phyloP scores from a whole-genome alignment of 2,797 vertebrate species.

The Sardinella longiceps region DNA sequence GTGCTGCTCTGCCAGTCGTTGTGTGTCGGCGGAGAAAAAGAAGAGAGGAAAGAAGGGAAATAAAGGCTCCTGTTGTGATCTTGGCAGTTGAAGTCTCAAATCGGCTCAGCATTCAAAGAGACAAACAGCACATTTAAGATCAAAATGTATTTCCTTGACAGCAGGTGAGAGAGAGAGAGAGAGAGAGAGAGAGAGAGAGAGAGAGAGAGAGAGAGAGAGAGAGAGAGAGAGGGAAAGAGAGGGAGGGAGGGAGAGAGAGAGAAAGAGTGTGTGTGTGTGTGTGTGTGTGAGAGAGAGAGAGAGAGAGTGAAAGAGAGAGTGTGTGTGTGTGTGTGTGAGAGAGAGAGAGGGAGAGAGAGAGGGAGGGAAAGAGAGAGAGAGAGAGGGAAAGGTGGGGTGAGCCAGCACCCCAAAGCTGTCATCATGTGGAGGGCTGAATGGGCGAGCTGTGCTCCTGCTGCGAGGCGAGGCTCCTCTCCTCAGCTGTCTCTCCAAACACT shows the following conservation, averaged over 20 bases:
- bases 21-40: background rate
- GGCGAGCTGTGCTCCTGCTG: background rate
- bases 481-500: constrained; percentile 10
- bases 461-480: background rate
- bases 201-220: background rate
- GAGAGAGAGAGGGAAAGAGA: too few relatives aligned
- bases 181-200: background rate
- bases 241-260: too few relatives aligned
- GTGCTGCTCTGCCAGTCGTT: background rate
- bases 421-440: constrained; percentile 4
- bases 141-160: constrained; percentile 22
- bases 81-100: background rate
- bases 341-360: too few relatives aligned
- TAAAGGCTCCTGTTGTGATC: background rate
- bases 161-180: background rate
- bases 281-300: background rate
- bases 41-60: background rate
- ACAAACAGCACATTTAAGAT: constrained; percentile 27
- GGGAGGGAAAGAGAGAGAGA: background rate
- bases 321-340: too few relatives aligned
- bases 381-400: background rate
- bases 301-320: background rate
- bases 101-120: background rate
- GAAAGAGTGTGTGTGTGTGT: background rate
- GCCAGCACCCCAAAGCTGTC: background rate